Evolutionary conservation across 2,888 invertebrate genomes (phyloP).

Genomic region (Eubasilissa splendida): DNA sequence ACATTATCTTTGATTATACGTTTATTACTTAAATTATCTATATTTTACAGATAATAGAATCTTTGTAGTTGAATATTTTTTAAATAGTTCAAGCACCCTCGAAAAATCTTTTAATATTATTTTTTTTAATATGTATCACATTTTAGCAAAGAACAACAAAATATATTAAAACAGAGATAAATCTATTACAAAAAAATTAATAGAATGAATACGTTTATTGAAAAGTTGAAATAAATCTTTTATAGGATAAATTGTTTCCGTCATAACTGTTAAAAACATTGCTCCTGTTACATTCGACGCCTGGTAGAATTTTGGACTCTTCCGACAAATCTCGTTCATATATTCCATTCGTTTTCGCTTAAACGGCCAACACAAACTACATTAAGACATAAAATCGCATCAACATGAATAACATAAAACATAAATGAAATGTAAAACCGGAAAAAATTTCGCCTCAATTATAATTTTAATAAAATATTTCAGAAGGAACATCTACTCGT

Average conservation of each 20-base stretch:
- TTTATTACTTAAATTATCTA: too few relatives aligned
- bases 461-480: too few relatives aligned
- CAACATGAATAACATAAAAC: background rate
- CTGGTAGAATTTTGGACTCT: slow-evolving; percentile 29
- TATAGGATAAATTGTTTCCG: too few relatives aligned
- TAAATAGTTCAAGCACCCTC: too few relatives aligned
- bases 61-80: too few relatives aligned
- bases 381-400: background rate
- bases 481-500: too few relatives aligned
- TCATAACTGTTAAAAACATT: background rate
- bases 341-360: background rate
- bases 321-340: background rate
- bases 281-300: slow-evolving; percentile 20
- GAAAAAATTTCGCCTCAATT: background rate
- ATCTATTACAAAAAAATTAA: background rate
- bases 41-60: too few relatives aligned
- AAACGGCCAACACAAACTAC: background rate
- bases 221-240: too few relatives aligned
- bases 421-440: background rate
- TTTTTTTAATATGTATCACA: background rate
- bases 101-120: background rate
- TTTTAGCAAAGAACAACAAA: background rate
- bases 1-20: too few relatives aligned
- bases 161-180: background rate
- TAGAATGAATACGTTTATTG: too few relatives aligned